phyloP scores from a whole-genome alignment of 1,140 invertebrate genomes.

The Macrosteles quadrilineatus region DNA sequence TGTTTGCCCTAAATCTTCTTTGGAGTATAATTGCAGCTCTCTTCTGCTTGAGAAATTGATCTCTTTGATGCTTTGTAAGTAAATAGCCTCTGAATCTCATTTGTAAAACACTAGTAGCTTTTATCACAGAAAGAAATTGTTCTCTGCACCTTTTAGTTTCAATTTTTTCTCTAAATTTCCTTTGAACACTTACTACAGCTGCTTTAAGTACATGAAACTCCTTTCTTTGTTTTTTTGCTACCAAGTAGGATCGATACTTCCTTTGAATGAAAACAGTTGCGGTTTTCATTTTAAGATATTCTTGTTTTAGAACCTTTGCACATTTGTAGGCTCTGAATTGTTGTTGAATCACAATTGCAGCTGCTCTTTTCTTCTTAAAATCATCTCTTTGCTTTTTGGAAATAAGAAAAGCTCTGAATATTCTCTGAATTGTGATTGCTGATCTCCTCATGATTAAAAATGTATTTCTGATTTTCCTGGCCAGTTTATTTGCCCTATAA shows the following conservation, averaged over 20 bases:
- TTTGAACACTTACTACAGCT: conserved; percentile 34
- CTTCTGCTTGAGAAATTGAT: conserved; percentile 49
- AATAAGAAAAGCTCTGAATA: conserved; percentile 54
- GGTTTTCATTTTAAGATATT: conserved; percentile 45
- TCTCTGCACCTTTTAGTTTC: conserved; percentile 11
- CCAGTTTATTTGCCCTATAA: conserved; percentile 8
- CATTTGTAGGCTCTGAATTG: conserved; percentile 51
- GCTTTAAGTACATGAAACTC: conserved; percentile 16
- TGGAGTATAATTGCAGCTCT: conserved; percentile 50
- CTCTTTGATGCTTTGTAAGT: conserved; percentile 46
- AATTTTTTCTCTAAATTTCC: conserved; percentile 8
- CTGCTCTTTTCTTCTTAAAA: conserved; percentile 45
- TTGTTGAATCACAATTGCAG: conserved; percentile 50
- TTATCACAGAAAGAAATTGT: conserved; percentile 48
- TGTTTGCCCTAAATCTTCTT: conserved; percentile 47
- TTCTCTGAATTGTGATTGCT: conserved; percentile 54
- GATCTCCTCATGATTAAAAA: conserved; percentile 19
- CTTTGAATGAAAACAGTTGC: conserved; percentile 50
- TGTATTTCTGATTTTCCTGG: conserved; percentile 20
- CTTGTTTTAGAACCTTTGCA: conserved; percentile 44
- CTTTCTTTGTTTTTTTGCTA: background rate
- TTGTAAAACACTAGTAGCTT: conserved; percentile 53
- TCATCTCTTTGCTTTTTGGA: conserved; percentile 45
- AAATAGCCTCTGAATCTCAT: conserved; percentile 49
- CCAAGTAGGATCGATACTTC: conserved; percentile 48